Evolutionary conservation across 2,113 vertebrate species (phyloP).

Genomic region (Struthio camelus): DNA sequence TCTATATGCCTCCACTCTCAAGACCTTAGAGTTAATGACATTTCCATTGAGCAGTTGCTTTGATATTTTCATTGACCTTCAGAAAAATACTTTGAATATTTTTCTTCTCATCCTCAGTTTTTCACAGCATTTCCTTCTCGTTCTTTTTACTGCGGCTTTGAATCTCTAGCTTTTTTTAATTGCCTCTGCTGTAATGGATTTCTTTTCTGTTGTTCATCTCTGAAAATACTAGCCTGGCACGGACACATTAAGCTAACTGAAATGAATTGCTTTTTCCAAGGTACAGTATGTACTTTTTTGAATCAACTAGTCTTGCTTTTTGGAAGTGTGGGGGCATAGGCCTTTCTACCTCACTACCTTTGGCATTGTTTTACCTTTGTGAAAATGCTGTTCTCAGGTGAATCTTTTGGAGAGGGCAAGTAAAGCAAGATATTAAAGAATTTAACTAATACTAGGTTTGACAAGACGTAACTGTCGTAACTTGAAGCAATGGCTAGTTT

Average conservation of each 20-base stretch:
- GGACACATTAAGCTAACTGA: not conserved
- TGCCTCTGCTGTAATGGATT: not conserved
- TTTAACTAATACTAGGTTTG: too few species aligned
- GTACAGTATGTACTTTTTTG: not conserved
- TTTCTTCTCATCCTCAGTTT: not conserved
- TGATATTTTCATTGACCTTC: not conserved
- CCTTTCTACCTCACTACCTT: not conserved
- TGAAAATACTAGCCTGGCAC: not conserved
- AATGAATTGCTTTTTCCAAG: not conserved
- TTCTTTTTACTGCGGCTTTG: not conserved
- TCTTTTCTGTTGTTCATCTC: not conserved
- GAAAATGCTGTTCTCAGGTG: too few species aligned
- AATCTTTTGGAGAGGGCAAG: too few species aligned
- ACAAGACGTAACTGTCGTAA: too few species aligned
- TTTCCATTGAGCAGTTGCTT: not conserved
- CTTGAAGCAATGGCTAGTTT: too few species aligned
- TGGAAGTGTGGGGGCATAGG: not conserved
- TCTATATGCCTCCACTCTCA: not conserved
- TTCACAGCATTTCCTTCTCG: not conserved
- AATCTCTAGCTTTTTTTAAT: not conserved
- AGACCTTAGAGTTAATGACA: not conserved
- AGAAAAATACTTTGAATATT: not conserved
- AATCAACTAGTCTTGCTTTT: not conserved
- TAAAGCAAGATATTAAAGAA: too few species aligned
- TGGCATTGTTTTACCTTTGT: too few species aligned